phyloP scores from a whole-genome alignment of 2,888 invertebrate genomes.

The Plagodis dolabraria region DNA sequence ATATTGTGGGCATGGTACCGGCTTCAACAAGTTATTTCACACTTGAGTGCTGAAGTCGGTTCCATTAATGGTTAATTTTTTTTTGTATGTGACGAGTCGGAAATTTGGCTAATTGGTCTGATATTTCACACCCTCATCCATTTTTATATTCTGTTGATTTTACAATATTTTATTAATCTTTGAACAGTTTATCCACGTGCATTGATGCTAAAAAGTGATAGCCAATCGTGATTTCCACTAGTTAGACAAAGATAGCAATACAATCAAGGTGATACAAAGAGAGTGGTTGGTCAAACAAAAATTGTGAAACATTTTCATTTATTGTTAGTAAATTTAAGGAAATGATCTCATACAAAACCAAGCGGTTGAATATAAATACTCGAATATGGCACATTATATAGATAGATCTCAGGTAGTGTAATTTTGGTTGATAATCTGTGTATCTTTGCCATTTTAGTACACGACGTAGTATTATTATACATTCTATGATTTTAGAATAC shows the following conservation, averaged over 20 bases:
- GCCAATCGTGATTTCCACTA: slow-evolving; percentile 41
- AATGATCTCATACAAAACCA: slow-evolving; percentile 65
- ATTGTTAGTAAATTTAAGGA: slow-evolving; percentile 56
- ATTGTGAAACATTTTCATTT: slow-evolving; percentile 65
- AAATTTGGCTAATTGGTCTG: too few species aligned
- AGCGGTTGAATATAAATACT: slow-evolving; percentile 36
- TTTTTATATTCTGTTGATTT: not conserved
- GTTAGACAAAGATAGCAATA: slow-evolving; percentile 56
- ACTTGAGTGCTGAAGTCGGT: too few species aligned
- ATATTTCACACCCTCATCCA: too few species aligned
- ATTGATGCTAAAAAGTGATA: slow-evolving; percentile 57
- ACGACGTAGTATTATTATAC: too few species aligned
- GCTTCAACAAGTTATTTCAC: too few species aligned
- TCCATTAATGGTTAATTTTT: too few species aligned
- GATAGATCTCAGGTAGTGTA: too few species aligned
- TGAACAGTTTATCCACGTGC: slow-evolving; percentile 69
- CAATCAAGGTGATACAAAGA: slow-evolving; percentile 72
- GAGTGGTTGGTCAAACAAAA: slow-evolving; percentile 61
- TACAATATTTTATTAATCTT: slow-evolving; percentile 49
- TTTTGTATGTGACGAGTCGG: too few species aligned
- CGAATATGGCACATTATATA: slow-evolving; percentile 41
- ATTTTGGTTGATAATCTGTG: slow-evolving; percentile 7
- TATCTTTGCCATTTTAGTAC: slow-evolving; percentile 15
- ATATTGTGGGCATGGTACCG: too few species aligned
- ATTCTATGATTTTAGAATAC: too few species aligned